Evolutionary conservation across 2,797 vertebrate species (phyloP).

Genomic region (Xenopus petersii): DNA sequence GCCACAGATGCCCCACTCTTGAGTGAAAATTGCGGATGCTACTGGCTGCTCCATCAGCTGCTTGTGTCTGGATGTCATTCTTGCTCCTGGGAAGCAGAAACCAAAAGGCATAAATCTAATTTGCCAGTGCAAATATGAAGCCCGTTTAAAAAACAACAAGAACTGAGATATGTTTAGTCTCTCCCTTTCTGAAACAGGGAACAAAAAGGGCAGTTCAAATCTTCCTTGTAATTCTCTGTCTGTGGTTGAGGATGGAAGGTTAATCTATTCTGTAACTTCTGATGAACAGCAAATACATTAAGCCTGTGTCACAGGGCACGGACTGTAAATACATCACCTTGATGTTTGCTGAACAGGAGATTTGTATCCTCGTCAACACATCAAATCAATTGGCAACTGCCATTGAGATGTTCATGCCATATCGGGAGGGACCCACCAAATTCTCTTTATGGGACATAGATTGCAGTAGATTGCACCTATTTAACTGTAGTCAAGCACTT

Average conservation of each 20-base stretch:
- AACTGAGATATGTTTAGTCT: constrained; percentile 9
- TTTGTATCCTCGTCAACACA: neutral
- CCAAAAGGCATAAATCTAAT: constrained; percentile 1
- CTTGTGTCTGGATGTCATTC: neutral
- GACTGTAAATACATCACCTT: constrained; percentile 21
- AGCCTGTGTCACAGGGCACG: constrained; percentile 14
- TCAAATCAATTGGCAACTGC: neutral
- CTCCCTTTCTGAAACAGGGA: neutral
- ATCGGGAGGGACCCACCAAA: neutral
- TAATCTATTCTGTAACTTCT: constrained; percentile 29
- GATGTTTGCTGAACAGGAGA: constrained; percentile 10
- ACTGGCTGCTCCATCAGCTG: neutral
- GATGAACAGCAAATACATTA: constrained; percentile 28
- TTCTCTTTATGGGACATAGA: neutral
- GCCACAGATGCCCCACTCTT: neutral
- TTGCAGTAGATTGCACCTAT: too few relatives aligned
- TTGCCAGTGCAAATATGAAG: constrained; percentile 3
- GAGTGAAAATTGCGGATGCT: neutral
- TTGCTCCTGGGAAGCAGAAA: neutral
- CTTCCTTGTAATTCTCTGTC: constrained; percentile 20
- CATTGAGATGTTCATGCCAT: neutral
- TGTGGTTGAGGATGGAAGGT: constrained; percentile 11
- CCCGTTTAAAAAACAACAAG: neutral
- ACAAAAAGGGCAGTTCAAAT: neutral
- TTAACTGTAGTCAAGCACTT: too few relatives aligned